These are phyloP conservation scores for Archilochus colubris DNA, from an alignment of 2,113 vertebrate species.

Conservation along the genomic window DNA sequence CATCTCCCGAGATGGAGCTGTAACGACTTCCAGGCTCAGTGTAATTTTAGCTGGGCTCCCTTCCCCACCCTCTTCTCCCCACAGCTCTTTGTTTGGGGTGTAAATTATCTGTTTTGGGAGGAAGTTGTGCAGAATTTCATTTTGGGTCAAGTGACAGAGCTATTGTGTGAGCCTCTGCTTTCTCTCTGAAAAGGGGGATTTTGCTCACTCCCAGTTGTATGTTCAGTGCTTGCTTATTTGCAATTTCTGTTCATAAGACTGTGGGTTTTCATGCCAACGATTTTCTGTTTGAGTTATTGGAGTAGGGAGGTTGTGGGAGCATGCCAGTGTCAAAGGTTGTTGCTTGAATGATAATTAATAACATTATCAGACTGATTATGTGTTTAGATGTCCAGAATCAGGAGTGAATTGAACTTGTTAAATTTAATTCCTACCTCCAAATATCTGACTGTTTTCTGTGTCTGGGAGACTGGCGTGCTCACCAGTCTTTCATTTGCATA, in stretches of 20 bases:
- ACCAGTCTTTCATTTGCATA: constrained; percentile 16
- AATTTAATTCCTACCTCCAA: constrained; percentile 66
- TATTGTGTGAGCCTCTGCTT: constrained; percentile 51
- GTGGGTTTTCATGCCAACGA: constrained; percentile 59
- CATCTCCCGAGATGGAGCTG: constrained; percentile 14
- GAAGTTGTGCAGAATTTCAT: constrained; percentile 27
- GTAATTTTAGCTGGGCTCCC: constrained; percentile 42
- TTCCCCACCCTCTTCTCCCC: constrained; percentile 11
- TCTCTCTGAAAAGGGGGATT: constrained; percentile 52
- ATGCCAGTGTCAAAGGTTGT: constrained; percentile 72
- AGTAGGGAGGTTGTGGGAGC: constrained; percentile 65
- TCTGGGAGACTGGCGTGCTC: constrained; percentile 3
- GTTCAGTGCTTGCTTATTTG: constrained; percentile 58
- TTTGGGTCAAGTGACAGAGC: constrained; percentile 25
- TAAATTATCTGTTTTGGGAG: constrained; percentile 47
- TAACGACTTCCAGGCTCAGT: constrained; percentile 33
- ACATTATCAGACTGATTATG: constrained; percentile 70
- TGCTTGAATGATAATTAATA: constrained; percentile 73
- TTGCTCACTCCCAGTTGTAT: constrained; percentile 20
- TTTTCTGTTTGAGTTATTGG: constrained; percentile 71
- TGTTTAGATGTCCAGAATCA: constrained; percentile 72
- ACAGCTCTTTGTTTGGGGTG: constrained; percentile 43
- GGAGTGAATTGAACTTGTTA: constrained; percentile 71
- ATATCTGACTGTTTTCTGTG: constrained; percentile 7
- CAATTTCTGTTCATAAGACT: constrained; percentile 61